Conservation (phyloP, 1,140 invertebrate species). For the Caenorhabditis briggsae region DNA sequence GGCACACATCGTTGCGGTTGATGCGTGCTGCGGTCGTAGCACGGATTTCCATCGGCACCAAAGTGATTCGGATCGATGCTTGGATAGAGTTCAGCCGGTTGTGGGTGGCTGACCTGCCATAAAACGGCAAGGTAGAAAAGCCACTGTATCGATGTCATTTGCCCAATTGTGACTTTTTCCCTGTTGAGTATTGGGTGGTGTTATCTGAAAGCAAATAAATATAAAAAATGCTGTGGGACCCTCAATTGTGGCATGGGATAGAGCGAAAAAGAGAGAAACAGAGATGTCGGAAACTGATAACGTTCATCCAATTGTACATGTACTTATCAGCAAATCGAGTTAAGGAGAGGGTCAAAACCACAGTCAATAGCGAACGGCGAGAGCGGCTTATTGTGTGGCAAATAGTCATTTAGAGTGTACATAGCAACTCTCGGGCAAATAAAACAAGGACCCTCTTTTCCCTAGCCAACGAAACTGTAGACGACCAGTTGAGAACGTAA, state of each 20-base stretch:
- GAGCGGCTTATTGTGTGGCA: constrained; percentile 52
- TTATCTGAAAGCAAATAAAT: neutral
- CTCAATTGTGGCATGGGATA: neutral
- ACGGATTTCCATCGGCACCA: constrained; percentile 73
- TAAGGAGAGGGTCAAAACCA: constrained; percentile 11
- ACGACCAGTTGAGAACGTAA: neutral
- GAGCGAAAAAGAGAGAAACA: neutral
- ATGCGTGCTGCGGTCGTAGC: constrained; percentile 79
- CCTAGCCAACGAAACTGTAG: neutral
- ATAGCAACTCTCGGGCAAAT: constrained; percentile 47
- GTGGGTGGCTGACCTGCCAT: constrained; percentile 34
- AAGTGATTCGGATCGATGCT: constrained; percentile 63
- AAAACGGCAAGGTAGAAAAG: constrained; percentile 36
- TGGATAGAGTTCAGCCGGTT: constrained; percentile 64
- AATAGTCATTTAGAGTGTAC: constrained; percentile 54
- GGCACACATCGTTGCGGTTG: constrained; percentile 89
- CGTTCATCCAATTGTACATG: neutral
- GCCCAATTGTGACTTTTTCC: neutral
- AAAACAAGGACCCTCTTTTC: constrained; percentile 44
- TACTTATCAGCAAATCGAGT: constrained; percentile 49
- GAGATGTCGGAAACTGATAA: neutral
- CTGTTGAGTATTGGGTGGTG: constrained; percentile 28
- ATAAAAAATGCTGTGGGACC: neutral
- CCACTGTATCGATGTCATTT: constrained; percentile 46
- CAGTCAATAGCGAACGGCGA: constrained; percentile 48